Conservation (phyloP, 2,113 vertebrate species). For the Noturus placidus region DNA sequence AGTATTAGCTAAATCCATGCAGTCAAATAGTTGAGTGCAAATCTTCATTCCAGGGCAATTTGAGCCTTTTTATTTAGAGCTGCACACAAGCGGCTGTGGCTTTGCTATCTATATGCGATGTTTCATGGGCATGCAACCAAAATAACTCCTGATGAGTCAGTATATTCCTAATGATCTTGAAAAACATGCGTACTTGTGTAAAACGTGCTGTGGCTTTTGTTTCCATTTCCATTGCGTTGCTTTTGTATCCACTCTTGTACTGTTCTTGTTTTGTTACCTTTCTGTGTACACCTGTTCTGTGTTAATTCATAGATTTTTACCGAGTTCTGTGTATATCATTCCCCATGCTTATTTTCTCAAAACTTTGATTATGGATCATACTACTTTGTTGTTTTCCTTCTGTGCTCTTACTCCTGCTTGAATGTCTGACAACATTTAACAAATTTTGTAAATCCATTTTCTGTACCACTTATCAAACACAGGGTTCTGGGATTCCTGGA, state of each 20-base stretch:
- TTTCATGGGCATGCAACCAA: constrained; percentile 60
- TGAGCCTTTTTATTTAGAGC: constrained; percentile 53
- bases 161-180: not conserved
- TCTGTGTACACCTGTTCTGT: no score
- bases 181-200: not conserved
- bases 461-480: no score
- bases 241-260: no score
- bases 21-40: constrained; percentile 59
- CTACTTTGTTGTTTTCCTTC: no score
- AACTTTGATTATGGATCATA: no score
- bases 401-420: not conserved
- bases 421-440: not conserved
- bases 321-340: no score
- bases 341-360: no score
- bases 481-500: no score
- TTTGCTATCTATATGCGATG: constrained; percentile 51
- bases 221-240: no score
- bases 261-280: no score
- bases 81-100: constrained; percentile 53
- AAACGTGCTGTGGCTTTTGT: not conserved
- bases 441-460: not conserved
- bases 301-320: no score
- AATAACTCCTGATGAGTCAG: constrained; percentile 48
- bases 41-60: constrained; percentile 53
- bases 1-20: constrained; percentile 71